phyloP scores from a whole-genome alignment of 2,113 vertebrate species.

The Chionodraco myersi region DNA sequence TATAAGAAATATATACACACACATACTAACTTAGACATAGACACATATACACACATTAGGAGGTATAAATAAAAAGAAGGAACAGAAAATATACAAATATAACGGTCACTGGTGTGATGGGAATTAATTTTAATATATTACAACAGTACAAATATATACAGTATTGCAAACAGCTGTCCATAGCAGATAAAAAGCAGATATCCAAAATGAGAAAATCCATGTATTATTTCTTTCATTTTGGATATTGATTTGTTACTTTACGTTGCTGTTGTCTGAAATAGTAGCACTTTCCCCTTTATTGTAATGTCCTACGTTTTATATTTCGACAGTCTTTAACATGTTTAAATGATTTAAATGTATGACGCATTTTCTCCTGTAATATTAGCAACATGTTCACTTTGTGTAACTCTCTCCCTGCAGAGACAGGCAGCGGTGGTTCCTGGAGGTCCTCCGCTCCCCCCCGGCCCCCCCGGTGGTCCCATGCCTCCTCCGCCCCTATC shows the following conservation, averaged over 20 bases:
- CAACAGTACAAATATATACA: too few relatives aligned
- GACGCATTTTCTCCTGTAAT: not conserved
- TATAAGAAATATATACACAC: too few relatives aligned
- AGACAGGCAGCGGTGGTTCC: constrained; percentile 87
- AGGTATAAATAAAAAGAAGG: too few relatives aligned
- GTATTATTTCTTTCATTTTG: not conserved
- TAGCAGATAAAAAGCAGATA: not conserved
- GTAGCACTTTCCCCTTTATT: not conserved
- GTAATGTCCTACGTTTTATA: too few relatives aligned
- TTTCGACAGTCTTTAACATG: not conserved
- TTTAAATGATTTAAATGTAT: not conserved
- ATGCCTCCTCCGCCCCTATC: constrained; percentile 72
- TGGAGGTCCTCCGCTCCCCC: constrained; percentile 82
- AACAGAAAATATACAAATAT: too few relatives aligned
- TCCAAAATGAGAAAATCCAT: not conserved
- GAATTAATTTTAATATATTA: too few relatives aligned
- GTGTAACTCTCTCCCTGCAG: constrained; percentile 77
- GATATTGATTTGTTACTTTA: not conserved
- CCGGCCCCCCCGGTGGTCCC: constrained; percentile 89
- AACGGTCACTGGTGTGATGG: too few relatives aligned
- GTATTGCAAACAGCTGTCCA: too few relatives aligned
- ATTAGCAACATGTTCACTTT: constrained; percentile 8
- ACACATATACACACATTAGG: too few relatives aligned
- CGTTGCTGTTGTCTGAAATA: not conserved
- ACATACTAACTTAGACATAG: too few relatives aligned